phyloP scores from a whole-genome alignment of 1,140 invertebrate species.

The Anthonomus grandis region DNA sequence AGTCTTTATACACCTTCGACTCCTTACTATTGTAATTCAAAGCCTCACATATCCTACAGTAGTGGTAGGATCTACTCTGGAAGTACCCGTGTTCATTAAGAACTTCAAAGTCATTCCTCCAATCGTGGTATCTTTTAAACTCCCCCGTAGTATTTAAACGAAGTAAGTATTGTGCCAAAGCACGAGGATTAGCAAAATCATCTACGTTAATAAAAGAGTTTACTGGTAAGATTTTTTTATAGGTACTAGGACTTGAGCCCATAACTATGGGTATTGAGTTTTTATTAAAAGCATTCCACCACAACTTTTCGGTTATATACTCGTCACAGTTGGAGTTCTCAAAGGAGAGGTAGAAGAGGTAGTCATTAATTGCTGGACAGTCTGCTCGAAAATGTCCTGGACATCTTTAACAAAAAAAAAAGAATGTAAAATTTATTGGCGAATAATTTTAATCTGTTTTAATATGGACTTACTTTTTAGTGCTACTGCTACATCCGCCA shows the following conservation, averaged over 20 bases:
- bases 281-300: conserved; percentile 61
- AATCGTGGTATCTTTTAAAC: conserved; percentile 64
- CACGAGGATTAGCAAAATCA: conserved; percentile 61
- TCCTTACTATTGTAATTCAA: conserved; percentile 59
- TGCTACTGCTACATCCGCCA: conserved; percentile 55
- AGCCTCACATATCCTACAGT: conserved; percentile 77
- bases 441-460: too few species aligned
- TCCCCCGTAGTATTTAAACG: conserved; percentile 56
- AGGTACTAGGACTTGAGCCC: conserved; percentile 56
- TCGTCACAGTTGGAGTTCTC: conserved; percentile 70
- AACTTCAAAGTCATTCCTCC: conserved; percentile 65
- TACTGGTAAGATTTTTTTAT: conserved; percentile 57
- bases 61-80: conserved; percentile 64
- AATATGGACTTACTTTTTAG: too few species aligned
- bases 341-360: conserved; percentile 74
- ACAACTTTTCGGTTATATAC: conserved; percentile 71
- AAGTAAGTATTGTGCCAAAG: conserved; percentile 61
- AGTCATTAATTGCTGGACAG: conserved; percentile 56
- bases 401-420: conserved; percentile 61
- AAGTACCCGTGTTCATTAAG: conserved; percentile 74
- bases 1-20: conserved; percentile 54
- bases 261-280: conserved; percentile 68
- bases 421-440: too few species aligned
- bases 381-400: conserved; percentile 57
- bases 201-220: conserved; percentile 70